Evolutionary conservation across 2,888 invertebrate genomes (phyloP).

Genomic region (Trisateles emortualis): DNA sequence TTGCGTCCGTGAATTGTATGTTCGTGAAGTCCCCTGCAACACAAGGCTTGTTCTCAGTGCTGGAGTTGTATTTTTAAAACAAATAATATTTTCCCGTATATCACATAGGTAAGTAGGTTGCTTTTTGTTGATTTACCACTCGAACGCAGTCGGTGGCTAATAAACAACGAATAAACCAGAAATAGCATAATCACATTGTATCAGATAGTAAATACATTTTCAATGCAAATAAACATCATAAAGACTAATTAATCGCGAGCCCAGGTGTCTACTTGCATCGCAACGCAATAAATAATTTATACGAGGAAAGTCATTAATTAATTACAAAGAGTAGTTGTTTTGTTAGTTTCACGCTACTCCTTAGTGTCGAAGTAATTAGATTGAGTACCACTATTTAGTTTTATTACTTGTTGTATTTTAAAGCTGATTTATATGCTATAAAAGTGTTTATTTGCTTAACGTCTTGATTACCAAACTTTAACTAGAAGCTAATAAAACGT

Average conservation of each 20-base stretch:
- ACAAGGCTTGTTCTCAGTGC: too few relatives aligned
- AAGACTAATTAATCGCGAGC: slow-evolving; percentile 25
- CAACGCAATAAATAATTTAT: slow-evolving; percentile 40
- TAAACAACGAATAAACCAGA: background rate
- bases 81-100: too few relatives aligned
- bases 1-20: too few relatives aligned
- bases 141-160: too few relatives aligned
- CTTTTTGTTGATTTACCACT: too few relatives aligned
- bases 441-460: background rate
- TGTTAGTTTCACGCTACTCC: slow-evolving; percentile 16
- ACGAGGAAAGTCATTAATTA: slow-evolving; percentile 37
- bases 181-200: slow-evolving; percentile 1
- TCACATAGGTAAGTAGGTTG: too few relatives aligned
- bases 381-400: background rate
- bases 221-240: slow-evolving; percentile 13
- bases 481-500: too few relatives aligned
- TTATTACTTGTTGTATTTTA: background rate
- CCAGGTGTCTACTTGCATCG: slow-evolving; percentile 32
- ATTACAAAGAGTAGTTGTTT: slow-evolving; percentile 21
- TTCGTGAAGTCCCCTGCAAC: too few relatives aligned
- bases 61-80: too few relatives aligned
- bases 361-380: background rate
- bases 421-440: background rate
- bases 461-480: slow-evolving; percentile 14
- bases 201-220: slow-evolving; percentile 7